Conservation (phyloP, 2,113 vertebrate species). For the Larimichthys crocea region DNA sequence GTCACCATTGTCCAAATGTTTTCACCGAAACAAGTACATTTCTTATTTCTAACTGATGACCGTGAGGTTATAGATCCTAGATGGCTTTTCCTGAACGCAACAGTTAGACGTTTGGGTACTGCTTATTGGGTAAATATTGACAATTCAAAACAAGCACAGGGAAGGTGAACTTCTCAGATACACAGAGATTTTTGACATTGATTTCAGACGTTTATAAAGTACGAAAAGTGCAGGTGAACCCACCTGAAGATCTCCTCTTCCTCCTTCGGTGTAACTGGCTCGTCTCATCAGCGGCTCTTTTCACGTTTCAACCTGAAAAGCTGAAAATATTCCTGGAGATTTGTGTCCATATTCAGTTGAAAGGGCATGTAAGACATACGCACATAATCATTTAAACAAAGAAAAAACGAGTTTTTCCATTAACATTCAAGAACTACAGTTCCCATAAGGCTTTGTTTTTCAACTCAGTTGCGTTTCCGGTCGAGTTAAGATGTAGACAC, state of each 20-base stretch:
- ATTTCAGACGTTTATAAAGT: neutral
- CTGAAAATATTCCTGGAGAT: neutral
- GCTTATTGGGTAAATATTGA: neutral
- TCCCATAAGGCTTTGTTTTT: neutral
- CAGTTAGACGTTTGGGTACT: neutral
- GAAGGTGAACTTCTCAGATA: neutral
- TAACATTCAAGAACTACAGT: neutral
- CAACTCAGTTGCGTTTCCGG: neutral
- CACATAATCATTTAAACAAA: neutral
- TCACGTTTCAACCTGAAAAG: neutral
- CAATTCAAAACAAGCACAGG: neutral
- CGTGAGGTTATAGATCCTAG: neutral
- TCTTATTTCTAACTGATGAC: too few relatives aligned
- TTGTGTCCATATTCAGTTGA: neutral
- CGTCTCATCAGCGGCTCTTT: neutral
- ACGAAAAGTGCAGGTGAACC: neutral
- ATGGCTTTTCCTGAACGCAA: too few relatives aligned
- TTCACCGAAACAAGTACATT: neutral
- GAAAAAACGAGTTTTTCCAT: neutral
- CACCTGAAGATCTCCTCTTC: neutral
- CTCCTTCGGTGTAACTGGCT: too few relatives aligned
- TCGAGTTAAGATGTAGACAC: too few relatives aligned
- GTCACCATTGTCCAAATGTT: neutral
- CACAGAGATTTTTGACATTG: neutral
- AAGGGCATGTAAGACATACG: rapidly evolving